phyloP scores from a whole-genome alignment of 1,140 invertebrate species.

The Pseudomyrmex concolor region DNA sequence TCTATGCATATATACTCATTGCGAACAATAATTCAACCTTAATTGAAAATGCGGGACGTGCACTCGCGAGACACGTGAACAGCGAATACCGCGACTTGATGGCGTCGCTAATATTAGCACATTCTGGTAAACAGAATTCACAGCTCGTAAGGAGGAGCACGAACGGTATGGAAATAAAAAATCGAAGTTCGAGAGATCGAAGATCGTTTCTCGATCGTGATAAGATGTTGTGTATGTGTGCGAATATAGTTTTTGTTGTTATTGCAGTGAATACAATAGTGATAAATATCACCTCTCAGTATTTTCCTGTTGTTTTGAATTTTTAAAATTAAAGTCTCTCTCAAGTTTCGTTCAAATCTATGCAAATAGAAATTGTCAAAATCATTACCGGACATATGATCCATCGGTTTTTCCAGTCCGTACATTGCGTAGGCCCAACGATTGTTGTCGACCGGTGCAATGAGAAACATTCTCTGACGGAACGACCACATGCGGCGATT shows the following conservation, averaged over 20 bases:
- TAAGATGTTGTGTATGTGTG: neutral
- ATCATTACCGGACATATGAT: conserved; percentile 74
- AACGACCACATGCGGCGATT: conserved; percentile 4
- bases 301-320: too few relatives aligned
- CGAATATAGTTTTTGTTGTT: neutral
- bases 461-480: conserved; percentile 67
- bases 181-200: too few relatives aligned
- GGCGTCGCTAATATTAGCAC: conserved; percentile 11
- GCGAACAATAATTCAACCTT: conserved; percentile 5
- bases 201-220: neutral
- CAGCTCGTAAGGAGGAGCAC: neutral
- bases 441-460: conserved; percentile 71
- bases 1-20: neutral
- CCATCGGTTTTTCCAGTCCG: conserved; percentile 75
- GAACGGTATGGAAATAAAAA: neutral
- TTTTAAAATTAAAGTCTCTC: too few relatives aligned
- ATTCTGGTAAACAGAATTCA: conserved; percentile 13
- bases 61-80: conserved; percentile 27
- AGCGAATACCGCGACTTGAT: neutral
- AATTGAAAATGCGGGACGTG: conserved; percentile 31
- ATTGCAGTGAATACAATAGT: neutral
- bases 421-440: conserved; percentile 78
- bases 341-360: too few relatives aligned
- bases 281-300: neutral
- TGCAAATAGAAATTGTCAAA: too few relatives aligned